Base-by-base conservation (phyloP, 2,888 invertebrate species). In the Zaprionus bogoriensis region DNA sequence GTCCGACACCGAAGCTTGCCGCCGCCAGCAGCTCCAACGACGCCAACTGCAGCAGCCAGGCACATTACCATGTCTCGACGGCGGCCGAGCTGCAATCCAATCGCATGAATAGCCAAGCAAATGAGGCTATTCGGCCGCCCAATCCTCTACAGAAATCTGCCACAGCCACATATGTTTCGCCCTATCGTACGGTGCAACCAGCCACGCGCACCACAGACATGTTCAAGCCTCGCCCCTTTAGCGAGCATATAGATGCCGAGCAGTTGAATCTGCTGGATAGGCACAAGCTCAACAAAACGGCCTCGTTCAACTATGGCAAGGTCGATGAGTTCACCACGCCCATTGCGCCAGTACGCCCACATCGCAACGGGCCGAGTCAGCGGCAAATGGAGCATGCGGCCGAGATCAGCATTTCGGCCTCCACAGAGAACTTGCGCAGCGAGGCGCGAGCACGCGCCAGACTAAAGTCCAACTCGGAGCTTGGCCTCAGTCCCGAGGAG, bases 401-500 rank as follows among this genome's bases (percentile, higher is more conserved):
- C 25, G 71, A 68, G 25, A 32, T 53, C 0, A 71, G 48, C 60
- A 75, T 74, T 53, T 65, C 77, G 23, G 89, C 85, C 2, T 88
- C 89, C 0, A 93, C 93, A 0, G 92, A 94, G 77, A 93, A 94
- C 87, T 91, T 94, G 45, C 93, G 93, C 62, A 93, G 93, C 65
- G 93, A 94, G 67, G 93, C 93, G 20, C 91, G 95, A 54, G 94
- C 93, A 17, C 92, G 94, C 46, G 94, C 94, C 6, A 92, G 94
- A 44, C 89, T 95, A 20, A 94, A 94, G 89, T 94, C 94, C 58
- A 95, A 96, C 86, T 94, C 94, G 69, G 95, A 96, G 83, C 89
- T 95, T 20, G 95, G 95, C 1, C 91, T 94, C n/a, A 94, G 94
- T 88, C 94, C 94, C 0, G 94, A 94, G 82, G 94, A 94, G 64